Base-by-base conservation (phyloP, 2,113 vertebrate species). In the Eclectus roratus region DNA sequence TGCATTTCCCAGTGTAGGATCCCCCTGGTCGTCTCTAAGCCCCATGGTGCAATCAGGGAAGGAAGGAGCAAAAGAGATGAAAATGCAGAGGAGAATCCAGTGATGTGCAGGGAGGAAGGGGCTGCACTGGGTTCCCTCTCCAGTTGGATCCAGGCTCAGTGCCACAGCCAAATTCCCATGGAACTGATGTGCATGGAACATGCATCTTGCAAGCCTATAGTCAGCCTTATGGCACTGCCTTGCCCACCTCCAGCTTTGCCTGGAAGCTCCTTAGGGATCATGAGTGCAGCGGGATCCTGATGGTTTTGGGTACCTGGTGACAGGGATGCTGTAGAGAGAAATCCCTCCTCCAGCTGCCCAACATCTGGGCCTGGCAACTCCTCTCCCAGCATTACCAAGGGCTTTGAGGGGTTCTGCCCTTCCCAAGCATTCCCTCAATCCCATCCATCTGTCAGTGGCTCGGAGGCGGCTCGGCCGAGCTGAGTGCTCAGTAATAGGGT, bases 241-340 rank as follows among this genome's bases (percentile, higher is more conserved):
- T 9, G 4, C 29, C 55, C 77, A 5, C 2, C 28, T 27, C 60
- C 60, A 33, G 39, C 68, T 41, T 58, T 11, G 17, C 50, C 46
- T 28, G 29, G 46, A 11, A 37, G 20, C 80, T 37, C 74, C 53
- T 15, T 0, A 1, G 27, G 17, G 15, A 79, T 44, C 25, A 55
- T 2, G 21, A 3, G 1, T 1, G 8, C 76, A 17, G 14, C 37
- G 2, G 10, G 3, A 3, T 10, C 66, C 35, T 1, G 1, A 1
- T 19, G 16, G 37, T 80, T 85, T 24, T 10, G 35, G 47, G 9
- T 35, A 4, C 11, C 10, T 10, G 44, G 31, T 33, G 46, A 25
- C 25, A 17, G n/a, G 9, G 15, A 11, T 14, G 18, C 44, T 4
- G 5, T 13, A 6, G 35, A 13, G n/a, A 71, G 24, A 37, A 29